Conservation (phyloP, 30 jellyfish, hydroid and myxozoan genomes). For the Haliclystus octoradiatus region DNA sequence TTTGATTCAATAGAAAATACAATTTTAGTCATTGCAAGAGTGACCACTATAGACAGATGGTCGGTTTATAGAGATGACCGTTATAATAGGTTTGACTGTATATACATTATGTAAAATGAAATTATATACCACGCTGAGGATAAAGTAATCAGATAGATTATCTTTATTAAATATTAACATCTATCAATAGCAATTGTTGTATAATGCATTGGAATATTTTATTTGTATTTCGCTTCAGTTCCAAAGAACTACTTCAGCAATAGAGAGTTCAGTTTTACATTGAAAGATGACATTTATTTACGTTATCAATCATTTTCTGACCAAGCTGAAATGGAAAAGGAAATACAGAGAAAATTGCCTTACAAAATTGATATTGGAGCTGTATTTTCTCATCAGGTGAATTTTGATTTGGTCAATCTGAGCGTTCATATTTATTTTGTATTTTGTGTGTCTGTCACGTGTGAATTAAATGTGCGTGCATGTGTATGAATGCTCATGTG, state of each 20-base stretch:
- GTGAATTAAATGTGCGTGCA: not conserved
- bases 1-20: too few species aligned
- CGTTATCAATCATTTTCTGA: constrained; percentile 79
- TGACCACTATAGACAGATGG: too few species aligned
- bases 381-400: constrained; percentile 69
- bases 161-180: too few species aligned
- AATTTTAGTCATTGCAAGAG: too few species aligned
- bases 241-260: constrained; percentile 39
- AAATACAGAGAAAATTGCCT: constrained; percentile 72
- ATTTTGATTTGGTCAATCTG: not conserved
- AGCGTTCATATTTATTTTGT: not conserved
- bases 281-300: constrained; percentile 87
- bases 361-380: constrained; percentile 97
- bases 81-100: too few species aligned
- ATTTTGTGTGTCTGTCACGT: not conserved
- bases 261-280: constrained; percentile 86
- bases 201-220: not conserved
- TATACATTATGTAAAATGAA: too few species aligned
- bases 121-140: too few species aligned
- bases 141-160: too few species aligned
- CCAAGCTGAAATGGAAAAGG: constrained; percentile 78
- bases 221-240: constrained; percentile 10
- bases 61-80: too few species aligned
- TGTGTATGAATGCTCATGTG: too few species aligned
- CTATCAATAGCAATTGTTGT: too few species aligned